Evolutionary conservation across 2,888 invertebrate species (phyloP).

Genomic region (Chymomyza procnemis): DNA sequence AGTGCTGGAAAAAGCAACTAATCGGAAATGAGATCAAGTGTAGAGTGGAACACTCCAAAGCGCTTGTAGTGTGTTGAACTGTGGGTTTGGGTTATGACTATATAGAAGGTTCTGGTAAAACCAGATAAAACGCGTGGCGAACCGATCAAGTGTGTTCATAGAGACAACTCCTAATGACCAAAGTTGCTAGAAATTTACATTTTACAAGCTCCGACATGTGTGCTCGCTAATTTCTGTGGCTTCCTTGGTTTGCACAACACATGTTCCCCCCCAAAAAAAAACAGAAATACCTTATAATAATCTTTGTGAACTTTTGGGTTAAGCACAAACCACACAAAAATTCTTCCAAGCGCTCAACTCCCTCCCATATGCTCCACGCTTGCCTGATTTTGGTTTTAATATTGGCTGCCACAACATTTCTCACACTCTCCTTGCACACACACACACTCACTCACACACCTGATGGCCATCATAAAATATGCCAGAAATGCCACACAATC

Average conservation of each 20-base stretch:
- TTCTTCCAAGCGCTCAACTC: not conserved
- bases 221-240: not conserved
- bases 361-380: slow-evolving; percentile 27
- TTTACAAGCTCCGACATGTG: not conserved
- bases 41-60: slow-evolving; percentile 24
- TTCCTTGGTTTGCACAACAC: not conserved
- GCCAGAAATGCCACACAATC: slow-evolving; percentile 45
- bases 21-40: not conserved
- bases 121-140: too few species aligned
- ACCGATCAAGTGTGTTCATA: too few species aligned
- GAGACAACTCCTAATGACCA: too few species aligned
- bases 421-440: slow-evolving; percentile 5
- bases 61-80: too few species aligned
- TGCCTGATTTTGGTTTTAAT: slow-evolving; percentile 49
- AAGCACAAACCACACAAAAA: not conserved
- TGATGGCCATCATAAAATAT: slow-evolving; percentile 53
- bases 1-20: slow-evolving; percentile 66
- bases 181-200: not conserved
- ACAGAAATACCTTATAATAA: not conserved
- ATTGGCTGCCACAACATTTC: not conserved
- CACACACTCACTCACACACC: too few species aligned
- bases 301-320: slow-evolving; percentile 44
- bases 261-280: not conserved
- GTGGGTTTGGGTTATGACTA: not conserved
- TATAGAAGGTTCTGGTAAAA: too few species aligned